Evolutionary conservation across 2,888 invertebrate genomes (phyloP), one percentile per base, ranked within the genome.

Genomic region (Ophion slaviceki): DNA sequence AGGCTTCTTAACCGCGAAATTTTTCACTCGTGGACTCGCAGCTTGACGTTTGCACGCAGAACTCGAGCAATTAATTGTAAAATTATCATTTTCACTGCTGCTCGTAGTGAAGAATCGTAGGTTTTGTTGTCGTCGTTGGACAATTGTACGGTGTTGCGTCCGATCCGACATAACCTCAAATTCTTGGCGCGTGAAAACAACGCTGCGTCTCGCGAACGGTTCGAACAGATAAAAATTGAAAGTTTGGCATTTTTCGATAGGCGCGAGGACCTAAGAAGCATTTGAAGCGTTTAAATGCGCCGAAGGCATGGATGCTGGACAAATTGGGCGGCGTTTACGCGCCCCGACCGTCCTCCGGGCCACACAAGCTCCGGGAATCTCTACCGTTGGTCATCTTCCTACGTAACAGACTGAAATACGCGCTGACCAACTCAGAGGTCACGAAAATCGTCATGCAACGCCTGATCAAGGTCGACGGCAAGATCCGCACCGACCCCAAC

Each of bases 231-330:
- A 62, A 70, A 7, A 47, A 10, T 32, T 67, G 45, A n/a, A 59
- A 32, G 45, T 32, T 40, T 45, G 4, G 36, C 17, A 28, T 79
- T 88, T 88, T 88, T 88, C 94, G 95, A 24, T 94, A 98, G 99
- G 99, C 98, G 95, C 98, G 99, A 95, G 99, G 99, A 95, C 99
- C 99, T 70, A 99, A 99, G 95, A 99, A 99, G 96, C 99, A 99
- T 95, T 96, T 99, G 96, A 99, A 99, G 97, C 99, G 99, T 95
- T 96, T 99, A 93, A 97, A 98, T 94, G 99, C 99, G 85, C 99
- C 99, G 14, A 99, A 99, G 95, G 98, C 99, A 97, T 99, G 99
- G 99, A 99, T 99, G 99, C 96, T 99, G 96, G 99, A 99, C 96
- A 99, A 99, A 95, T 95, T 99, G 92, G 98, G 99, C 89, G 99